Conservation (phyloP, 2,113 vertebrate species). For the Hippopotamus amphibius region DNA sequence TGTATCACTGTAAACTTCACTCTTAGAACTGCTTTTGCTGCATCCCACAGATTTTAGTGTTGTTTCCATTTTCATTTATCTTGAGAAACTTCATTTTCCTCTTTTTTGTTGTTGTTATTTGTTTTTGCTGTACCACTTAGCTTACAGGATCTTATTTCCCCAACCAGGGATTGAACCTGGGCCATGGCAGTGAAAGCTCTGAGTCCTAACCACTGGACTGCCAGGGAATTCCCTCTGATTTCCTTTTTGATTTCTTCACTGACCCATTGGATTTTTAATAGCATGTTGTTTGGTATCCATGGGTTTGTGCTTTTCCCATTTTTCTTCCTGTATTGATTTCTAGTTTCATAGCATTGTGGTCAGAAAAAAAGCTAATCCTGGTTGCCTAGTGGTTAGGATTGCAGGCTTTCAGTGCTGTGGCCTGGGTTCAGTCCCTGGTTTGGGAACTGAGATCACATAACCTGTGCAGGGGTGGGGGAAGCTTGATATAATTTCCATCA, state of each 20-base stretch:
- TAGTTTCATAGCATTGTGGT: not conserved
- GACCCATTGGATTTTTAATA: not conserved
- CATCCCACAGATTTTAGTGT: too few relatives aligned
- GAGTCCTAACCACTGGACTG: not conserved
- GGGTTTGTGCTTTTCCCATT: not conserved
- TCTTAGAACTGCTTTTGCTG: too few relatives aligned
- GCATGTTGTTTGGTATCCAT: not conserved
- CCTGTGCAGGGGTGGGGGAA: too few relatives aligned
- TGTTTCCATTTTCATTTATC: too few relatives aligned
- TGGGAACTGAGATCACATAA: too few relatives aligned
- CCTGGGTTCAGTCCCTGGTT: too few relatives aligned
- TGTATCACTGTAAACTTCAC: too few relatives aligned
- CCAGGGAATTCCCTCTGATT: not conserved
- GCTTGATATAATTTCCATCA: too few relatives aligned
- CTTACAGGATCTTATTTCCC: not conserved
- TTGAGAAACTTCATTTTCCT: not conserved
- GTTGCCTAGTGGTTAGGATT: not conserved
- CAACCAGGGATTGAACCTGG: not conserved
- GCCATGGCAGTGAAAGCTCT: not conserved
- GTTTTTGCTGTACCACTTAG: too few relatives aligned
- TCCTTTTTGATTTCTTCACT: not conserved
- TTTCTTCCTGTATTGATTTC: not conserved
- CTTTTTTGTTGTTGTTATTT: not conserved
- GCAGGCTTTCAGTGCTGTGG: not conserved
- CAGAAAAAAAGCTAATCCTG: not conserved